These are phyloP conservation scores for Varroa destructor DNA, from an alignment of 1,140 invertebrate genomes.

Conservation along the genomic window DNA sequence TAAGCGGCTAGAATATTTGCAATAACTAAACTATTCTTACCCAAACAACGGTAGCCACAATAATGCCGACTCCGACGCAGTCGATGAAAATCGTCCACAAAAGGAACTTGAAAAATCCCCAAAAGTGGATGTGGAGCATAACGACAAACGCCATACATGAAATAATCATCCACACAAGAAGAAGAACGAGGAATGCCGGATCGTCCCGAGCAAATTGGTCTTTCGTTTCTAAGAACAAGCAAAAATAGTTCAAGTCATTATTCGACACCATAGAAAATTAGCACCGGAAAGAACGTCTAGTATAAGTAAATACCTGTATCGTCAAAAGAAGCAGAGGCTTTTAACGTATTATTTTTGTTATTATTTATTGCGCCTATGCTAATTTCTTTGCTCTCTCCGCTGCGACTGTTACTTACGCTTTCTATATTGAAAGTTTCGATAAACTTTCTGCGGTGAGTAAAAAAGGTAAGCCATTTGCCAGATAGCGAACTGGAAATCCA, in stretches of 20 bases:
- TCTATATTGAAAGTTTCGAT: constrained; percentile 92
- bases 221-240: constrained; percentile 65
- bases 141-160: constrained; percentile 79
- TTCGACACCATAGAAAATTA: constrained; percentile 19
- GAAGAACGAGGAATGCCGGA: constrained; percentile 88
- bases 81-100: constrained; percentile 87
- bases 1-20: not conserved
- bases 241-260: constrained; percentile 26
- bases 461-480: constrained; percentile 99
- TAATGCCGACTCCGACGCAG: constrained; percentile 70
- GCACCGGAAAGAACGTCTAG: constrained; percentile 18
- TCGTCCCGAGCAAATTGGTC: constrained; percentile 98
- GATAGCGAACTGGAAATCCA: constrained; percentile 98
- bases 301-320: constrained; percentile 10
- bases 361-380: too few relatives aligned
- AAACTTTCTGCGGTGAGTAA: constrained; percentile 88
- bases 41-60: constrained; percentile 83
- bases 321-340: too few relatives aligned
- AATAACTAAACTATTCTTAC: constrained; percentile 39
- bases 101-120: constrained; percentile 69
- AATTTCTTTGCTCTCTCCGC: not conserved
- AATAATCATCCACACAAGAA: constrained; percentile 60
- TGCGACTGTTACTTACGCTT: constrained; percentile 61
- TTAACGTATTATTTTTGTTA: too few relatives aligned
- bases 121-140: constrained; percentile 58